Evolutionary conservation across 1,140 invertebrate genomes (phyloP).

Genomic region (Melanaphis sacchari): DNA sequence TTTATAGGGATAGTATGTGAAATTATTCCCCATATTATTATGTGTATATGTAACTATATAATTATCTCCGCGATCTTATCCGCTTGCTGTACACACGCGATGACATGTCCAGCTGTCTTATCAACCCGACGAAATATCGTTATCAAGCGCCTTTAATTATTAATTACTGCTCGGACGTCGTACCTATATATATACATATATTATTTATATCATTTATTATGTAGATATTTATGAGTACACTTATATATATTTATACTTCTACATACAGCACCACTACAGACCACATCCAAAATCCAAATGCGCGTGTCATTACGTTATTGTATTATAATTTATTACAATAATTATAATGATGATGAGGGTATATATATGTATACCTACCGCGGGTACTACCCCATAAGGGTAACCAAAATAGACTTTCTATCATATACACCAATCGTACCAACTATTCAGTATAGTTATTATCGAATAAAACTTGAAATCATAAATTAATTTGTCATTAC

Average conservation of each 20-base stretch:
- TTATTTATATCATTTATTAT: neutral
- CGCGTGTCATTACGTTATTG: neutral
- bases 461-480: neutral
- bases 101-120: constrained; percentile 44
- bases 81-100: neutral
- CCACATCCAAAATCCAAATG: neutral
- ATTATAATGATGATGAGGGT: neutral
- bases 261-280: neutral
- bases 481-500: neutral
- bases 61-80: constrained; percentile 44
- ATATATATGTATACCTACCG: neutral
- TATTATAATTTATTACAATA: neutral
- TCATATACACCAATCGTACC: neutral
- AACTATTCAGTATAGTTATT: neutral
- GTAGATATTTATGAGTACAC: neutral
- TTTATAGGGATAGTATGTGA: neutral
- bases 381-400: neutral
- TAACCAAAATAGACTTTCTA: neutral
- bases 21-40: neutral
- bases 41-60: neutral
- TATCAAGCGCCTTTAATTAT: constrained; percentile 24
- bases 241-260: neutral
- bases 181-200: neutral
- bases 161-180: constrained; percentile 17
- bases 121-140: neutral